These are phyloP conservation scores for Hormiphora californensis DNA, from an alignment of 37 sponge, comb jelly and placozoan genomes.

Conservation along the genomic window DNA sequence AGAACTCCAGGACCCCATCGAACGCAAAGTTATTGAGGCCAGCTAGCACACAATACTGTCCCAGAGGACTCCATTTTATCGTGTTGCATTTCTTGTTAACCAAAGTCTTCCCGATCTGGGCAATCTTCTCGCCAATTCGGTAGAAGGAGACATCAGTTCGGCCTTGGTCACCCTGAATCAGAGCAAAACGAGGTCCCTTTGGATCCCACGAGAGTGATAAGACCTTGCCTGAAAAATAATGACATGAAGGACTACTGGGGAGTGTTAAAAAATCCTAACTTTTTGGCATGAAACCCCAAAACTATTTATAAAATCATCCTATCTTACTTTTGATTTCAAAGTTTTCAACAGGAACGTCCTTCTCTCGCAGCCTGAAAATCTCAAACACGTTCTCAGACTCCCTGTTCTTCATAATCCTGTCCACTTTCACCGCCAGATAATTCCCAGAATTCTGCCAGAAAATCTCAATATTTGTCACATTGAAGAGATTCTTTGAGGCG, in stretches of 20 bases:
- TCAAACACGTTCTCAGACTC: constrained; percentile 75
- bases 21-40: constrained; percentile 45
- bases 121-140: constrained; percentile 54
- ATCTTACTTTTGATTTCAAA: constrained; percentile 93
- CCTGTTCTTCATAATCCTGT: constrained; percentile 79
- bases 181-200: constrained; percentile 76
- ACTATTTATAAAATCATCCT: too few relatives aligned
- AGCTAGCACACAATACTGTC: constrained; percentile 44
- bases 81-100: constrained; percentile 35
- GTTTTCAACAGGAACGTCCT: constrained; percentile 89
- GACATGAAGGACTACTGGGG: too few relatives aligned
- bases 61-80: constrained; percentile 51
- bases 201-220: constrained; percentile 68
- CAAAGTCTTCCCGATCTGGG: constrained; percentile 38
- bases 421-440: constrained; percentile 79
- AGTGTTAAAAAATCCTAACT: too few relatives aligned
- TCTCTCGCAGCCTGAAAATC: constrained; percentile 80
- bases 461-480: constrained; percentile 77
- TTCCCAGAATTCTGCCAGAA: constrained; percentile 92
- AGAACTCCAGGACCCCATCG: constrained; percentile 86
- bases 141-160: constrained; percentile 64
- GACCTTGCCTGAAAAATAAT: constrained; percentile 31
- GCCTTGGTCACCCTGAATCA: constrained; percentile 73
- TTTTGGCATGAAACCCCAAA: too few relatives aligned
- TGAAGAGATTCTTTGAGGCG: constrained; percentile 82